Evolutionary conservation across 2,888 invertebrate species (phyloP), one percentile per base, ranked within the genome.

Genomic region (Tanytarsus gracilentus): DNA sequence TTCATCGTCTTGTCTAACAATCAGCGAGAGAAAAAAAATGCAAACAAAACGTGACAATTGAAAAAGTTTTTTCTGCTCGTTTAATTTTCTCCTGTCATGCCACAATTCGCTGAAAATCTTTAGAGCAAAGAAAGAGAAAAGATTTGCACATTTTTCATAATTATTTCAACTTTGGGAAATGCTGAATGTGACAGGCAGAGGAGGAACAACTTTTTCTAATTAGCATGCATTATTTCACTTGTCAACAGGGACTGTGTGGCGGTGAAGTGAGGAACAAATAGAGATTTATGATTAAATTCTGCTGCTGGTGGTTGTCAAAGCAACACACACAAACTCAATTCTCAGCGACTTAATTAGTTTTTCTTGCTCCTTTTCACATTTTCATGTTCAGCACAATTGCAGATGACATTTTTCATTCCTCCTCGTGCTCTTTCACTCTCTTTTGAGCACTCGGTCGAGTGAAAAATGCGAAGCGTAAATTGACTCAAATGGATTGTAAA

Each of bases 341-440:
- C n/a, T n/a, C n/a, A n/a, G n/a, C n/a, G n/a, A 53, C 40, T 56
- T 56, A 56, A 56, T 56, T 56, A 56, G 56, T 56, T 56, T 36
- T 40, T 29, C 11, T 48, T 14, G 48, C 9, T 25, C 48, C 14
- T 27, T 50, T n/a, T n/a, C n/a, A n/a, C n/a, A n/a, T n/a, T n/a
- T n/a, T n/a, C n/a, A 33, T 14, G 27, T 16, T 11, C 18, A 8
- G 52, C 36, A 55, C 40, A 55, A 14, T 55, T 53, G 53, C 53
- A 53, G 8, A 21, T 23, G 53, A 53, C 53, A 53, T 36, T 55
- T 39, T 25, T 26, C 11, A 25, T 23, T 50, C 27, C 23, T 27
- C n/a, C n/a, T n/a, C n/a, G n/a, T n/a, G 16, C 40, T 16, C 21
- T 8, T 16, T 18, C 9, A 40, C 21, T 40, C 16, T n/a, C n/a